phyloP scores from a whole-genome alignment of 2,797 vertebrate species.

The Anniella stebbinsi region DNA sequence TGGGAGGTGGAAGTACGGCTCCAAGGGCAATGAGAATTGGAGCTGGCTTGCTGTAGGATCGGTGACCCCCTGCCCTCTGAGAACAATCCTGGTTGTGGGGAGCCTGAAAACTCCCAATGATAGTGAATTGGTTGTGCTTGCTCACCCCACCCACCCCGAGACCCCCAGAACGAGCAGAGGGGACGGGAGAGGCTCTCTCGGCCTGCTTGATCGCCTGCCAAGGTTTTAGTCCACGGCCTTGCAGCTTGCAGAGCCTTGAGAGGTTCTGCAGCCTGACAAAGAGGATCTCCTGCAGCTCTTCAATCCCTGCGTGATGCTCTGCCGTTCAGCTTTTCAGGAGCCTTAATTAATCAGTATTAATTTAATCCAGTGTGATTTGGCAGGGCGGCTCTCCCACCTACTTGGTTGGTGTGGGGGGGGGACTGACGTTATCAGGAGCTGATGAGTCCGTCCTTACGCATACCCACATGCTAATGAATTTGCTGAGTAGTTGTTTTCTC shows the following conservation, averaged over 20 bases:
- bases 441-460: slow-evolving; percentile 37
- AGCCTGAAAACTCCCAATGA: too few relatives aligned
- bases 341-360: slow-evolving; percentile 75
- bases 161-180: background rate
- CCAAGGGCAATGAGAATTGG: background rate
- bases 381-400: slow-evolving; percentile 64
- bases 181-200: background rate
- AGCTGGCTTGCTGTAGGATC: background rate
- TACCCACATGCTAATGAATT: slow-evolving; percentile 46
- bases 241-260: background rate
- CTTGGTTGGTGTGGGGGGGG: slow-evolving; percentile 26
- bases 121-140: background rate
- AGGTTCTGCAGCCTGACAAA: slow-evolving; percentile 23
- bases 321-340: slow-evolving; percentile 59
- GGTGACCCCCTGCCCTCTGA: background rate
- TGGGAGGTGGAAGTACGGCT: too few relatives aligned
- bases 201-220: background rate
- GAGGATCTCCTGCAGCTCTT: slow-evolving; percentile 41
- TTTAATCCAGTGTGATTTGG: slow-evolving; percentile 70
- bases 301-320: slow-evolving; percentile 42
- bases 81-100: background rate
- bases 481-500: slow-evolving; percentile 20
- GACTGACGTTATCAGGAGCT: slow-evolving; percentile 64
- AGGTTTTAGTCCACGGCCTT: background rate
- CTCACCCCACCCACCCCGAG: too few relatives aligned